A percentile compares a stretch with the other conserved stretches of the same genome.
Conservation (phyloP, 2,888 invertebrate genomes). For the Pollenia griseotomentosa region DNA sequence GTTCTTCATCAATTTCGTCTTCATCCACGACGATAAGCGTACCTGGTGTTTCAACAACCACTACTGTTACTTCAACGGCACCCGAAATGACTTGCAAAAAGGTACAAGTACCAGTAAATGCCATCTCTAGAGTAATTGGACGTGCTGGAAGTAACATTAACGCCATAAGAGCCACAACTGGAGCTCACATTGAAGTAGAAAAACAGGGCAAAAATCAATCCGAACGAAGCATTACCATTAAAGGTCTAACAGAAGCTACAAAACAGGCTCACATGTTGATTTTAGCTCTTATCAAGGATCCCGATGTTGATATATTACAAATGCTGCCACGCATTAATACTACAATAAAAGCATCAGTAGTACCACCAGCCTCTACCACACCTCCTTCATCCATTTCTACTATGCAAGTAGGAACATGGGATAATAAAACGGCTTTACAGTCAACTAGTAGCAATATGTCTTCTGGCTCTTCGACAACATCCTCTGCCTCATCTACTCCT, state of each 20-base stretch:
- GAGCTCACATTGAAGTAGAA: constrained; percentile 99
- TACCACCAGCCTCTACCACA: constrained; percentile 67
- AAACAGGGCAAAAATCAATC: constrained; percentile 98
- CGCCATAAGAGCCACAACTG: constrained; percentile 97
- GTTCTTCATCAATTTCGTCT: constrained; percentile 76
- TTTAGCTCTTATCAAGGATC: constrained; percentile 96
- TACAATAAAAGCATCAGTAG: constrained; percentile 79
- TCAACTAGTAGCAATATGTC: constrained; percentile 75
- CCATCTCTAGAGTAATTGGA: constrained; percentile 98
- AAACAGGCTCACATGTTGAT: constrained; percentile 97
- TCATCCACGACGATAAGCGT: constrained; percentile 80
- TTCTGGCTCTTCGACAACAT: constrained; percentile 77
- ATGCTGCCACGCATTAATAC: constrained; percentile 88
- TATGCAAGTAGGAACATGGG: constrained; percentile 82
- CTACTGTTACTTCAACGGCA: constrained; percentile 77
- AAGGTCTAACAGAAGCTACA: constrained; percentile 95
- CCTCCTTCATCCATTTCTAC: constrained; percentile 66
- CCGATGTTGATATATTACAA: constrained; percentile 94
- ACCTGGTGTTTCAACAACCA: constrained; percentile 75
- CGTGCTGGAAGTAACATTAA: constrained; percentile 99
- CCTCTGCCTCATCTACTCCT: constrained; percentile 78
- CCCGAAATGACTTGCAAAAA: constrained; percentile 90
- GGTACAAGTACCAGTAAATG: constrained; percentile 96
- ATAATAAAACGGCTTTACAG: constrained; percentile 81
- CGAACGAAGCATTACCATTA: constrained; percentile 97